These are phyloP conservation scores for Drosophila rellima DNA, from an alignment of 2,888 invertebrate species.

Conservation along the genomic window DNA sequence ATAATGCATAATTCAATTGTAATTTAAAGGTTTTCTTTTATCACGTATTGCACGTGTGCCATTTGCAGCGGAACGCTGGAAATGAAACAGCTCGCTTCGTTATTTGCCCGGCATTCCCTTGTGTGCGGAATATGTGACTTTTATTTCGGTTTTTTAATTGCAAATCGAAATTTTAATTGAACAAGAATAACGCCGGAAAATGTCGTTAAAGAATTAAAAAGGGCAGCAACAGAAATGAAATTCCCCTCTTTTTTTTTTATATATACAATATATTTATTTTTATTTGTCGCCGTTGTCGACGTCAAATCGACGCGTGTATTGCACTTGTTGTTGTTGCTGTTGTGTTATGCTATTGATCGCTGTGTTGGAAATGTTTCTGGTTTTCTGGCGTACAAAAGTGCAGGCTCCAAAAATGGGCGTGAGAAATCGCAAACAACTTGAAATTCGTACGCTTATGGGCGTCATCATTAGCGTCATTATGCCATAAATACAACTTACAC, in stretches of 20 bases:
- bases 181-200: slow-evolving; percentile 44
- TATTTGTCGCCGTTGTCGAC: slow-evolving; percentile 6
- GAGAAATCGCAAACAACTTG: slow-evolving; percentile 61
- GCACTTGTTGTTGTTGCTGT: slow-evolving; percentile 21
- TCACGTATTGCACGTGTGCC: neutral
- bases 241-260: slow-evolving; percentile 4
- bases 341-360: slow-evolving; percentile 31
- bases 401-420: slow-evolving; percentile 70
- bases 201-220: slow-evolving; percentile 17
- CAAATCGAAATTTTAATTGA: slow-evolving; percentile 38
- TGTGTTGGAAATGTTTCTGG: slow-evolving; percentile 40
- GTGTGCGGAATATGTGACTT: neutral
- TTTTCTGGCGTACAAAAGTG: slow-evolving; percentile 22
- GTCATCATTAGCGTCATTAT: slow-evolving; percentile 70
- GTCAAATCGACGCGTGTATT: slow-evolving; percentile 28
- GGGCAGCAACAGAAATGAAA: slow-evolving; percentile 9
- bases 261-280: neutral
- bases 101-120: slow-evolving; percentile 4
- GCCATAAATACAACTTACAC: slow-evolving; percentile 41
- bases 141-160: slow-evolving; percentile 23
- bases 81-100: slow-evolving; percentile 51
- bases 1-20: slow-evolving; percentile 8
- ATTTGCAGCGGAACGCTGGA: slow-evolving; percentile 23
- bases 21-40: neutral
- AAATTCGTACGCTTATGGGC: slow-evolving; percentile 47